These are phyloP conservation scores for Zaprionus lachaisei DNA, from an alignment of 1,140 invertebrate genomes.

Conservation along the genomic window DNA sequence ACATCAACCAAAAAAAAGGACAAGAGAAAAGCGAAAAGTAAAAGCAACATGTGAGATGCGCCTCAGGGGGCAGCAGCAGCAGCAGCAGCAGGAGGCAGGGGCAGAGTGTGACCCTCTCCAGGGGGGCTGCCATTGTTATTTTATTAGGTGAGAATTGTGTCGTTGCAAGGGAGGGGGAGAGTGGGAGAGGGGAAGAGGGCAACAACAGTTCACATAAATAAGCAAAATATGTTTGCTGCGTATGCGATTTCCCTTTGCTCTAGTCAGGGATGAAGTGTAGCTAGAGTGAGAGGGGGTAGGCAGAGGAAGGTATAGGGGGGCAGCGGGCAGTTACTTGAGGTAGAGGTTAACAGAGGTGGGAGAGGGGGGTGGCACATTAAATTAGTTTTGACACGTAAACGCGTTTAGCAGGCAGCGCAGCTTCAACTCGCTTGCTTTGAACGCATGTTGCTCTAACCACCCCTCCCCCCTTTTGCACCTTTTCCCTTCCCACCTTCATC, in stretches of 20 bases:
- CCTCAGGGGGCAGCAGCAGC: neutral
- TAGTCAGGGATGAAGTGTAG: neutral
- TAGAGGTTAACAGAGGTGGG: neutral
- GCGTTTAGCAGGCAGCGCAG: slow-evolving; percentile 60
- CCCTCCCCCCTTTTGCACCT: fast-evolving
- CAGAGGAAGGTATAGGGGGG: too few relatives aligned
- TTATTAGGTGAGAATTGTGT: slow-evolving; percentile 78
- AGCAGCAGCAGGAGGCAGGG: slow-evolving; percentile 31
- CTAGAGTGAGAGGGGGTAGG: neutral
- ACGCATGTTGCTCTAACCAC: neutral
- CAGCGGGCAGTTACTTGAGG: neutral
- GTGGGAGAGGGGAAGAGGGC: neutral
- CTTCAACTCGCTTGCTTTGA: slow-evolving; percentile 15
- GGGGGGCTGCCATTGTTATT: slow-evolving; percentile 67
- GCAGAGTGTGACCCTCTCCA: slow-evolving; percentile 43
- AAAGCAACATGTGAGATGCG: slow-evolving; percentile 10
- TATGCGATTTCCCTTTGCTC: slow-evolving; percentile 61
- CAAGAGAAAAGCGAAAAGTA: slow-evolving; percentile 23
- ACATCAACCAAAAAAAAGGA: slow-evolving; percentile 64
- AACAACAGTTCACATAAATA: slow-evolving; percentile 58
- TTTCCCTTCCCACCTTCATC: neutral
- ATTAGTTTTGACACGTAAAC: slow-evolving; percentile 82
- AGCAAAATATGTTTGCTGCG: slow-evolving; percentile 66
- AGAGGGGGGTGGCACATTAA: slow-evolving; percentile 53
- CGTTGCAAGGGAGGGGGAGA: neutral